phyloP scores from a whole-genome alignment of 2,888 invertebrate species.

The Drosophila rubida region DNA sequence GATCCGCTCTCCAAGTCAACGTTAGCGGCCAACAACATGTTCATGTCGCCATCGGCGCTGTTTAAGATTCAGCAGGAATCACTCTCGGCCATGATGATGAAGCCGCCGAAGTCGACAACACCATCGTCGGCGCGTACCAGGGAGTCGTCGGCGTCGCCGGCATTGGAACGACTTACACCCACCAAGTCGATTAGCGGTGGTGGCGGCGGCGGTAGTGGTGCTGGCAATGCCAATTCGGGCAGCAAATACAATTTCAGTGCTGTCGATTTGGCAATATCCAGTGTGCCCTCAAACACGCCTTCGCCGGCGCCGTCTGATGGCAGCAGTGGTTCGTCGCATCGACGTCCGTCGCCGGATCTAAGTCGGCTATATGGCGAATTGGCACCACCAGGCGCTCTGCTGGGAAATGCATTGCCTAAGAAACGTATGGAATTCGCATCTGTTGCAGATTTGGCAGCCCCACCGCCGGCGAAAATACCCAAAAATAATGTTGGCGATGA shows the following conservation, averaged over 20 bases:
- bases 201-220: constrained; percentile 58
- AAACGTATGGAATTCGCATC: constrained; percentile 85
- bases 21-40: constrained; percentile 91
- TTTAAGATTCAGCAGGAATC: constrained; percentile 89
- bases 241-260: constrained; percentile 85
- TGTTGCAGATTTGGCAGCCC: constrained; percentile 85
- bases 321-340: constrained; percentile 79
- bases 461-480: constrained; percentile 87
- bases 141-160: constrained; percentile 84
- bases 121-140: constrained; percentile 82
- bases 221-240: constrained; percentile 66
- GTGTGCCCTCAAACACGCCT: constrained; percentile 83
- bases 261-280: constrained; percentile 85
- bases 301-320: constrained; percentile 83
- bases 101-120: constrained; percentile 85
- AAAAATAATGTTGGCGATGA: constrained; percentile 86
- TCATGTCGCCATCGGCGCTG: constrained; percentile 89
- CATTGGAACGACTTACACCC: constrained; percentile 83
- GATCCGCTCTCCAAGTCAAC: constrained; percentile 92
- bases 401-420: constrained; percentile 76
- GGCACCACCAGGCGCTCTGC: constrained; percentile 73
- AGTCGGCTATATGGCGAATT: constrained; percentile 83
- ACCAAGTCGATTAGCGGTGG: constrained; percentile 77
- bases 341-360: constrained; percentile 83
- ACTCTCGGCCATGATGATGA: constrained; percentile 86